Base-by-base conservation (phyloP, 1,140 invertebrate species). In the Asobara japonica region DNA sequence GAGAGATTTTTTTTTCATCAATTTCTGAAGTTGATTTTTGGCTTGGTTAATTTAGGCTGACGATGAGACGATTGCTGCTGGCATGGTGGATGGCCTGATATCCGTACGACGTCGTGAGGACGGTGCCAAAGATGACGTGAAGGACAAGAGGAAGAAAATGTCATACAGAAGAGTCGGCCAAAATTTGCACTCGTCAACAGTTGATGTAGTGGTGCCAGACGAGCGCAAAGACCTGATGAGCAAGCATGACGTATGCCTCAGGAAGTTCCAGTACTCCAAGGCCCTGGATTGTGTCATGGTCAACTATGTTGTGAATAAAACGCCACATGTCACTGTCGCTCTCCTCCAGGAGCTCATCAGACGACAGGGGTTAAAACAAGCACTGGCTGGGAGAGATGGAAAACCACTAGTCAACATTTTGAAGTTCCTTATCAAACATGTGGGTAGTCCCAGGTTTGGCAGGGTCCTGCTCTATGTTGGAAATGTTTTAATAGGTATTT, bases 71-170 rank as follows among this genome's bases (percentile, higher is more conserved):
- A 83, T 98, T 73, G 94, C 93, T 36, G 94, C 94, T 62, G 97
- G 97, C 64, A 96, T 97, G 92, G 91, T 94, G n/a, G 95, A 97
- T 88, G 96, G 96, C 51, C 87, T 98, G 38, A 90, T 99, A 72
- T 96, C 96, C 3, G 93, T 98, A 22, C 91, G 91, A 73, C 91
- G 94, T 81, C 90, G 93, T 86, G 93, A 94, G 81, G 88, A 89
- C 77, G 86, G 90, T 76, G 74, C 78, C 0, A 85, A 85, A 75
- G 10, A 4, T 5, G 76, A 83, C 65, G 73, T 83, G 79, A 20
- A 85, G 89, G 79, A 72, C 76, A 74, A 82, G 82, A 83, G 84
- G 51, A 90, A 91, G 83, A 89, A 89, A 74, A 73, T 82, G 6
- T 86, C 87, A 2, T 90, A 88, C 73, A 82, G 87, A 72, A 89